These are phyloP conservation scores for Pterobdella sp. DNA, from an alignment of 2,888 invertebrate species.

Conservation along the genomic window DNA sequence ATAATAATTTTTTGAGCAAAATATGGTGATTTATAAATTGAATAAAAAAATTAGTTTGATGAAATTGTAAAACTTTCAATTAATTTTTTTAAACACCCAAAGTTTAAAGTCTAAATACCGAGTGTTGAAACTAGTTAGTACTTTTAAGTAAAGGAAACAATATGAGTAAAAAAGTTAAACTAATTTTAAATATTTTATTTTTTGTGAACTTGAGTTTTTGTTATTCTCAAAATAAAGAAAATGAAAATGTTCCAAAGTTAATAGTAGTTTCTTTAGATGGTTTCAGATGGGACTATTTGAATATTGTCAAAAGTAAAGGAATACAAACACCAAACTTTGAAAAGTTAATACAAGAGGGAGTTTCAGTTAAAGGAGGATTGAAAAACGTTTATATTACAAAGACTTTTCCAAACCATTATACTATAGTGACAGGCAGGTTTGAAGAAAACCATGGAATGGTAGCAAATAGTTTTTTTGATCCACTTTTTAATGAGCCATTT, in stretches of 20 bases:
- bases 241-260: conserved; percentile 51
- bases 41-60: too few relatives aligned
- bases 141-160: too few relatives aligned
- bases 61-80: too few relatives aligned
- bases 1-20: too few relatives aligned
- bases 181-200: not conserved
- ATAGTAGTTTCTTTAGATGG: conserved; percentile 65
- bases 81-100: too few relatives aligned
- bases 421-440: conserved; percentile 59
- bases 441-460: conserved; percentile 65
- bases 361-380: conserved; percentile 53
- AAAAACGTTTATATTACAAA: conserved; percentile 55
- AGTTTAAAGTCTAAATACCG: too few relatives aligned
- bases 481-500: conserved; percentile 43
- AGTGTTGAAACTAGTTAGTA: too few relatives aligned
- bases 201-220: not conserved
- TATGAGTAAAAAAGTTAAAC: not conserved
- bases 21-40: too few relatives aligned
- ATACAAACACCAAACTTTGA: conserved; percentile 58
- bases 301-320: conserved; percentile 44
- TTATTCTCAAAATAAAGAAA: not conserved
- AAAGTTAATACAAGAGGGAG: conserved; percentile 56
- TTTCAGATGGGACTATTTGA: conserved; percentile 63
- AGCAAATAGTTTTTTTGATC: conserved; percentile 60
- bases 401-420: conserved; percentile 68